phyloP scores from a whole-genome alignment of 2,113 vertebrate species.

The Bufo gargarizans region DNA sequence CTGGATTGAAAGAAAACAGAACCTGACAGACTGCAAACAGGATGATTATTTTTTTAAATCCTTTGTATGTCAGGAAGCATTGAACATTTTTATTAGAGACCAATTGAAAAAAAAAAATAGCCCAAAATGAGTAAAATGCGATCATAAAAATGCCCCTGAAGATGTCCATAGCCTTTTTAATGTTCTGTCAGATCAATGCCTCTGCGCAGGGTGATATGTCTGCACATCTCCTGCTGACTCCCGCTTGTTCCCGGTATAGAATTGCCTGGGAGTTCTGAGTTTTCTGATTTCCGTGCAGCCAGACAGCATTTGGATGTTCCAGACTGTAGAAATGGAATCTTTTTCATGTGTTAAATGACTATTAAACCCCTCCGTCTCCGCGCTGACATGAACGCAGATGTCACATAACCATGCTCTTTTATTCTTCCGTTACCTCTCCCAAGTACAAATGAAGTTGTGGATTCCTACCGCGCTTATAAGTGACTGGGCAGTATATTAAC shows the following conservation, averaged over 20 bases:
- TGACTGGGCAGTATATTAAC: slow-evolving; percentile 48
- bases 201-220: neutral
- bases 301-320: neutral
- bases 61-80: no score
- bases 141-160: no score
- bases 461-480: slow-evolving; percentile 24
- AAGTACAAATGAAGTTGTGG: slow-evolving; percentile 38
- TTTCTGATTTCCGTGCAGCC: neutral
- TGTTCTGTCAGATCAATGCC: no score
- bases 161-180: no score
- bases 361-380: neutral
- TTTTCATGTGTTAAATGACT: slow-evolving; percentile 13
- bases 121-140: no score
- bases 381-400: neutral
- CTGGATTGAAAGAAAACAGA: no score
- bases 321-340: neutral
- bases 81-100: no score
- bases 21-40: no score
- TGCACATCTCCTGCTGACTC: neutral
- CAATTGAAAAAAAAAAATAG: no score
- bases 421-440: neutral
- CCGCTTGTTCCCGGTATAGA: neutral
- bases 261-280: neutral
- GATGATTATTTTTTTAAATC: no score
- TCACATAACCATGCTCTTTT: neutral